These are phyloP conservation scores for Parauchenoglanis ngamensis DNA, from an alignment of 2,797 vertebrate genomes.

Conservation along the genomic window DNA sequence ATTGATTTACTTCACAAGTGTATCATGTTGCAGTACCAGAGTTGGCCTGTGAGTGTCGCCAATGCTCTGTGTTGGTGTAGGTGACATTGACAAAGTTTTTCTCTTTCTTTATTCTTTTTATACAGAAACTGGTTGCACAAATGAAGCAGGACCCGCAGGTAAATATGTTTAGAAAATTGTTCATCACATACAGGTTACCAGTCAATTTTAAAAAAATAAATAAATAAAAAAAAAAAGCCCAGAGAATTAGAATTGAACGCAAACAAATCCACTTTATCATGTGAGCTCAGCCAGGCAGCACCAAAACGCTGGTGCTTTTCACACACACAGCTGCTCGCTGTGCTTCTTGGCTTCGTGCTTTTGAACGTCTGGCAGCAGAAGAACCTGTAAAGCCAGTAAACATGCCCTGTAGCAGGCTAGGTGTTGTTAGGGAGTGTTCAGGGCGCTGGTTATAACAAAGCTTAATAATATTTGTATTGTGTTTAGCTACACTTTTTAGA, in stretches of 20 bases:
- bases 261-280: background rate
- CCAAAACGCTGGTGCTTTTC: background rate
- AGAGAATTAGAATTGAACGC: background rate
- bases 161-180: conserved; percentile 58
- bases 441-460: background rate
- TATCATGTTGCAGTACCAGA: conserved; percentile 39
- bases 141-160: conserved; percentile 99
- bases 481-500: background rate
- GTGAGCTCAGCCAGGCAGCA: background rate
- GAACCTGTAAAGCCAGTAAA: conserved; percentile 26
- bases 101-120: conserved; percentile 45
- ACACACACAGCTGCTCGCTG: background rate
- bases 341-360: background rate
- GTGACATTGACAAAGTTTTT: background rate
- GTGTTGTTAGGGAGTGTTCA: conserved; percentile 24
- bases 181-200: background rate
- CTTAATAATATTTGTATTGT: conserved; percentile 1
- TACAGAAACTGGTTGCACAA: conserved; percentile 97
- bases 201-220: background rate
- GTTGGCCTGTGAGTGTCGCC: conserved; percentile 63
- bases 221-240: no score
- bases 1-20: conserved; percentile 27
- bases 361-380: conserved; percentile 10
- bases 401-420: background rate
- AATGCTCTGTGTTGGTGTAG: conserved; percentile 26